These are phyloP conservation scores for Drosophila hamatofila DNA, from an alignment of 2,888 invertebrate genomes.

Conservation along the genomic window DNA sequence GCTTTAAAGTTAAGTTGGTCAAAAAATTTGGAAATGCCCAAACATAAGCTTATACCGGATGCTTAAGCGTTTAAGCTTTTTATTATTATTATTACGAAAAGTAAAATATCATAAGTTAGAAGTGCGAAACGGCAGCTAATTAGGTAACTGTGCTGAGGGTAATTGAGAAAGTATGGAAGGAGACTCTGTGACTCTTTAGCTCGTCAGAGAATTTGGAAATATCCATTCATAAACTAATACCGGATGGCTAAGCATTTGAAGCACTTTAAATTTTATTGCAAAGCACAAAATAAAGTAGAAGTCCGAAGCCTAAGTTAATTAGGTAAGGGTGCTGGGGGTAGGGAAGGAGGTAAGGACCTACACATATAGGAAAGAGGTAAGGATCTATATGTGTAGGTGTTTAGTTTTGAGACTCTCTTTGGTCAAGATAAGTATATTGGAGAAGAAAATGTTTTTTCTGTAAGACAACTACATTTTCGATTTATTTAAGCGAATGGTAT, in stretches of 20 bases:
- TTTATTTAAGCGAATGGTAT: too few species aligned
- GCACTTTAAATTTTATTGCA: too few species aligned
- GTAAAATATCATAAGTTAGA: not conserved
- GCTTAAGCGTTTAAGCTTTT: not conserved
- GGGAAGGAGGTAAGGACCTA: too few species aligned
- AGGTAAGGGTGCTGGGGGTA: too few species aligned
- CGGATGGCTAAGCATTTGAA: too few species aligned
- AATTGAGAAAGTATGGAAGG: too few species aligned
- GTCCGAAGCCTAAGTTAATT: too few species aligned
- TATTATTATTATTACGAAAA: not conserved
- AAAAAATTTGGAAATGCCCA: not conserved
- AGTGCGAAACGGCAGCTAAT: too few species aligned
- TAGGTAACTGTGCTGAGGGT: too few species aligned
- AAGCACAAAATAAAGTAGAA: too few species aligned
- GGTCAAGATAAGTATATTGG: not conserved
- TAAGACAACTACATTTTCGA: not conserved
- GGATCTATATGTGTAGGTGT: accelerated
- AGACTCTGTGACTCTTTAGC: too few species aligned
- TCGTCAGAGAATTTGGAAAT: not conserved
- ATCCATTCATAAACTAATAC: too few species aligned
- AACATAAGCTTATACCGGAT: not conserved
- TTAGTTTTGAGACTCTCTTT: not conserved
- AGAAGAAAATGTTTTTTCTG: not conserved
- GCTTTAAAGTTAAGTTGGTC: not conserved
- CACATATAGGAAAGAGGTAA: not conserved